These are phyloP conservation scores for Synanceia verrucosa DNA, from an alignment of 2,797 vertebrate genomes.

Conservation along the genomic window DNA sequence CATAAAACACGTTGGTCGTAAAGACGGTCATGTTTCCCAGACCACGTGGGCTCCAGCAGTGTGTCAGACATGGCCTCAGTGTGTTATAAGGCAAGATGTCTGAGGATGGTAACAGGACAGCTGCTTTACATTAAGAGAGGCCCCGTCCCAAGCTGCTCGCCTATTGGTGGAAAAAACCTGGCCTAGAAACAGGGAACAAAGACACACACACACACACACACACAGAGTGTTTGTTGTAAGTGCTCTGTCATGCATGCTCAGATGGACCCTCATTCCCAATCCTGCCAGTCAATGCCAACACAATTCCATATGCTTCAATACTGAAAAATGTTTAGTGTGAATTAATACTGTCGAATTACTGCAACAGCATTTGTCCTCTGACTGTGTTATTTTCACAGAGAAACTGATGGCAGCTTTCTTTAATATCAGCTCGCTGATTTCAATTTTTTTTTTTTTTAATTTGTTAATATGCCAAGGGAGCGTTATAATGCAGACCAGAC, in stretches of 20 bases:
- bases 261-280: conserved; percentile 27
- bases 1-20: not conserved
- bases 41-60: too few relatives aligned
- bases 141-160: conserved; percentile 6
- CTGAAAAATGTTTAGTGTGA: not conserved
- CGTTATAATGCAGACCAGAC: not conserved
- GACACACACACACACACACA: conserved; percentile 28
- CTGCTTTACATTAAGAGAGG: not conserved
- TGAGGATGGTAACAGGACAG: not conserved
- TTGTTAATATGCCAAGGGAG: not conserved
- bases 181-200: conserved; percentile 65
- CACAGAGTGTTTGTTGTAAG: conserved; percentile 37
- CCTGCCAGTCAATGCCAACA: conserved; percentile 11
- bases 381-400: too few relatives aligned
- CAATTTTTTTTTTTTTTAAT: not conserved
- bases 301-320: conserved; percentile 5
- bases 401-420: not conserved
- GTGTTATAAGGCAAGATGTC: not conserved
- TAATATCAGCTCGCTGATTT: not conserved
- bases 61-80: not conserved
- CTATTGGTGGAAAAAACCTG: conserved; percentile 46
- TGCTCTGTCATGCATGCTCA: conserved; percentile 50
- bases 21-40: too few relatives aligned
- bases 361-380: too few relatives aligned
- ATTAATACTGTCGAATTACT: too few relatives aligned